Percentiles rank a stretch among this genome's conserved stretches.
phyloP scores from a whole-genome alignment of 2,888 invertebrate species.

The Apotomis turbidana region DNA sequence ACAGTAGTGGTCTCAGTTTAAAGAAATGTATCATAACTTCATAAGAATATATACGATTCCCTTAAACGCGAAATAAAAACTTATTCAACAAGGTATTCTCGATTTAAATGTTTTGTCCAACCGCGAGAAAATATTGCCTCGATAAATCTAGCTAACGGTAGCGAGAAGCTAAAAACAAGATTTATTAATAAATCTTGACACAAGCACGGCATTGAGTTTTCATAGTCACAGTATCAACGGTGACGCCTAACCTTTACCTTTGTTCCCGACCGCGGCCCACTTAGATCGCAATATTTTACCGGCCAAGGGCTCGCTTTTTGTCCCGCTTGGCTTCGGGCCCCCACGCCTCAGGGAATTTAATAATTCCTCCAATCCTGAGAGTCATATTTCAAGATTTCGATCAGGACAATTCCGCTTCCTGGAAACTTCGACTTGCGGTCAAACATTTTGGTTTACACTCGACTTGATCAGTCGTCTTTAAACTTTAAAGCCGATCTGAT shows the following conservation, averaged over 20 bases:
- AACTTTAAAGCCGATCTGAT: slow-evolving; percentile 39
- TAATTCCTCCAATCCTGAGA: slow-evolving; percentile 63
- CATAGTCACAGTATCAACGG: slow-evolving; percentile 24
- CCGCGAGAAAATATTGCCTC: too few species aligned
- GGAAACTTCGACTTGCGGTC: slow-evolving; percentile 49
- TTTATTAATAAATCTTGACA: slow-evolving; percentile 1
- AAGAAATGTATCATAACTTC: too few species aligned
- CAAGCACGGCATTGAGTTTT: slow-evolving; percentile 21
- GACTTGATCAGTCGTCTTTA: slow-evolving; percentile 37
- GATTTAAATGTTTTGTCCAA: too few species aligned
- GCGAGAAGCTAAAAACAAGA: too few species aligned
- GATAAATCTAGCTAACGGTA: too few species aligned
- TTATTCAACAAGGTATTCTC: too few species aligned
- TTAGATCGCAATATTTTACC: slow-evolving; percentile 65
- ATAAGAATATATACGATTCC: too few species aligned
- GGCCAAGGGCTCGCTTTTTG: slow-evolving; percentile 55
- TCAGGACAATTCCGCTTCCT: slow-evolving; percentile 50
- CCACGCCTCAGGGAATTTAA: slow-evolving; percentile 59
- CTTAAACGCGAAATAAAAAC: too few species aligned
- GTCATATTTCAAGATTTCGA: slow-evolving; percentile 59
- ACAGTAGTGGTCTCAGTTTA: too few species aligned
- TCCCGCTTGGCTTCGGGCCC: slow-evolving; percentile 56
- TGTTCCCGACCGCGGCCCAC: slow-evolving; percentile 55
- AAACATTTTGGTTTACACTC: slow-evolving; percentile 37
- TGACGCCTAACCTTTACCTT: slow-evolving; percentile 45